Percentiles rank a stretch among this genome's conserved stretches.
These are phyloP conservation scores for Drosophila setifemur DNA, from an alignment of 1,140 invertebrate species.

Conservation along the genomic window DNA sequence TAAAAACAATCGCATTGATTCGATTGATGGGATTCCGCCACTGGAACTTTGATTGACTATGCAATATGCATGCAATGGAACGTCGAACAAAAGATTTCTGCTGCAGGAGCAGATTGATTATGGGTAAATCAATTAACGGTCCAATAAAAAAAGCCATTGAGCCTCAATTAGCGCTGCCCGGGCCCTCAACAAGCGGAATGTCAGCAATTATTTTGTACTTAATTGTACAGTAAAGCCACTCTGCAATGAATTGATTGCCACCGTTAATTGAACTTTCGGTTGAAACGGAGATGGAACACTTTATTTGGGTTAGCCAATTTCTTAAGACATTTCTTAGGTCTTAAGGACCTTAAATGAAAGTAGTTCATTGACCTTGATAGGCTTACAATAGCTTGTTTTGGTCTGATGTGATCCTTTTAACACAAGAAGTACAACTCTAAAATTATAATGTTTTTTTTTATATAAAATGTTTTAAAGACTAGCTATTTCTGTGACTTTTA, in stretches of 20 bases:
- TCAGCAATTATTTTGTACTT: conserved; percentile 17
- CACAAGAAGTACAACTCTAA: too few species aligned
- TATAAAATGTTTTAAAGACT: background rate
- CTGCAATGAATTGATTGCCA: conserved; percentile 1
- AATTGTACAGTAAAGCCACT: conserved; percentile 16
- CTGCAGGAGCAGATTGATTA: conserved; percentile 22
- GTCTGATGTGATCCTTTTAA: too few species aligned
- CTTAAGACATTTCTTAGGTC: too few species aligned
- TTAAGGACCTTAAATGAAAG: too few species aligned
- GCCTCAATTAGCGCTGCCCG: conserved; percentile 17
- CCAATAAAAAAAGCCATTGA: conserved; percentile 28
- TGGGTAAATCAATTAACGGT: conserved; percentile 29
- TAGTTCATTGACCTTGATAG: too few species aligned
- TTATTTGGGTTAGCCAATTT: background rate
- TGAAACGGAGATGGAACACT: background rate
- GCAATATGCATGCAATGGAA: background rate
- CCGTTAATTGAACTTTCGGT: background rate
- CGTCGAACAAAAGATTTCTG: background rate
- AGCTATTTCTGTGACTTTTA: too few species aligned
- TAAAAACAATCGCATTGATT: conserved; percentile 39
- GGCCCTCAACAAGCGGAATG: conserved; percentile 3
- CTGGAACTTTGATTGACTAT: conserved; percentile 20
- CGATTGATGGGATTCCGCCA: conserved; percentile 13
- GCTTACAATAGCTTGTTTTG: too few species aligned
- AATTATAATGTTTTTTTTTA: too few species aligned